These are phyloP conservation scores for Nephrocerus scutellatus DNA, from an alignment of 2,888 invertebrate genomes.

Conservation along the genomic window DNA sequence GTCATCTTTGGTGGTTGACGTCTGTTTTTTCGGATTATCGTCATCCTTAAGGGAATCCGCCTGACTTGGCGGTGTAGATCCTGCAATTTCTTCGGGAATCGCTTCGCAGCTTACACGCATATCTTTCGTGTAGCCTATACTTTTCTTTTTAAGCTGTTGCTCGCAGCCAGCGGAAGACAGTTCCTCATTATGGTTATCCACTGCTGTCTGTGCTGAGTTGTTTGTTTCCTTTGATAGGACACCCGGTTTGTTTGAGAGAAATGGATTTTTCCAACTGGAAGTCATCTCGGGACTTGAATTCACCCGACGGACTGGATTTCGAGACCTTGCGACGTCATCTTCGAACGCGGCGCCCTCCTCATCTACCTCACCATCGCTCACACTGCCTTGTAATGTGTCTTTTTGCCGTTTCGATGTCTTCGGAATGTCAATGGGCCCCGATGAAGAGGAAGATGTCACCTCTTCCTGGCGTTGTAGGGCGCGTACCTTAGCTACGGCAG, in stretches of 20 bases:
- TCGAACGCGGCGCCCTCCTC: conserved; percentile 46
- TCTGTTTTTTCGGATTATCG: conserved; percentile 22
- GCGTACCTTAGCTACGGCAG: conserved; percentile 32
- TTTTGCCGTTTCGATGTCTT: conserved; percentile 51
- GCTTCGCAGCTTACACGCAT: conserved; percentile 83
- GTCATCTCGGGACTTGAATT: conserved; percentile 93
- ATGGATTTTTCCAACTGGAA: conserved; percentile 73
- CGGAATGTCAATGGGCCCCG: conserved; percentile 61
- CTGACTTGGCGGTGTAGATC: conserved; percentile 62
- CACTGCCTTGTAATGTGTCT: conserved; percentile 38
- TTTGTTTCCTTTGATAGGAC: conserved; percentile 41
- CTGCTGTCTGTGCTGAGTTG: conserved; percentile 12
- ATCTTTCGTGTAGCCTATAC: conserved; percentile 59
- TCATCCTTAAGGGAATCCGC: conserved; percentile 37
- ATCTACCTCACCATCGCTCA: conserved; percentile 48
- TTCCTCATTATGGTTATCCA: no score
- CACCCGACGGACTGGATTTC: conserved; percentile 79
- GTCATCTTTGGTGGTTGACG: conserved; percentile 32
- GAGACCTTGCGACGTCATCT: conserved; percentile 50
- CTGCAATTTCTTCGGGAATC: conserved; percentile 80
- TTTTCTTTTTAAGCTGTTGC: conserved; percentile 50
- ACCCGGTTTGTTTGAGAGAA: conserved; percentile 46
- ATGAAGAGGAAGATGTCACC: conserved; percentile 41
- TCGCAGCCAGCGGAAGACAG: no score
- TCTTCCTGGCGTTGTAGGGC: conserved; percentile 45